Evolutionary conservation across 2,113 vertebrate species (phyloP).

Genomic region (Ondatra zibethicus): DNA sequence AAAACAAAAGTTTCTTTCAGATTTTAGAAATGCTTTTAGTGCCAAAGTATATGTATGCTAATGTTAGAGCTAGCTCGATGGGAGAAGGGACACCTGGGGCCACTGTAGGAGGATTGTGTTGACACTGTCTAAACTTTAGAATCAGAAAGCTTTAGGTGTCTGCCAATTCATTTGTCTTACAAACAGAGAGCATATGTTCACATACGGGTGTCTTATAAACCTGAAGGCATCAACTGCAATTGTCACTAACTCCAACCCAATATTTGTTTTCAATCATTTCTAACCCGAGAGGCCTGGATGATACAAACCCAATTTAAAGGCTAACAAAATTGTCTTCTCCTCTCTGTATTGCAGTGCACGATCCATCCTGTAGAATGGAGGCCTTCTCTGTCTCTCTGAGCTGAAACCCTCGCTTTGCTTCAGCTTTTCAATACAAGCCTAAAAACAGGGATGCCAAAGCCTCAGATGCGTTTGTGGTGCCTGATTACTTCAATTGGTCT

Average conservation of each 20-base stretch:
- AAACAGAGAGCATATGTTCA: constrained; percentile 77
- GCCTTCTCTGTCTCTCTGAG: constrained; percentile 70
- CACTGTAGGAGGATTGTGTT: constrained; percentile 39
- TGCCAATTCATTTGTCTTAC: constrained; percentile 82
- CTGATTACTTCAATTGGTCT: neutral
- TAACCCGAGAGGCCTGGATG: constrained; percentile 82
- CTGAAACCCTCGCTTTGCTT: constrained; percentile 70
- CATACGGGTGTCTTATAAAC: constrained; percentile 80
- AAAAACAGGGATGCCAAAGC: constrained; percentile 74
- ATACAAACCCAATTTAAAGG: constrained; percentile 83
- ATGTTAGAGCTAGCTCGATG: constrained; percentile 16
- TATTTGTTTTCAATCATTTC: constrained; percentile 88
- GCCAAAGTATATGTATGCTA: neutral
- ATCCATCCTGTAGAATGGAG: constrained; percentile 69
- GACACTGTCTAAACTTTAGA: constrained; percentile 58
- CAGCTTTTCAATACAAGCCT: constrained; percentile 73
- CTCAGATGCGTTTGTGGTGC: constrained; percentile 13
- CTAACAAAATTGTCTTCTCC: constrained; percentile 75
- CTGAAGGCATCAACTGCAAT: constrained; percentile 82
- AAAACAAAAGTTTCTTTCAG: neutral
- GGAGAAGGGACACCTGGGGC: constrained; percentile 35
- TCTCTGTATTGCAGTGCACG: constrained; percentile 72
- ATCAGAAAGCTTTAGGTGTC: constrained; percentile 74
- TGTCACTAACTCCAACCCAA: constrained; percentile 83
- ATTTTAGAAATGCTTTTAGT: neutral